Base-by-base conservation (phyloP, 2,888 invertebrate species). In the Euproctis similis region DNA sequence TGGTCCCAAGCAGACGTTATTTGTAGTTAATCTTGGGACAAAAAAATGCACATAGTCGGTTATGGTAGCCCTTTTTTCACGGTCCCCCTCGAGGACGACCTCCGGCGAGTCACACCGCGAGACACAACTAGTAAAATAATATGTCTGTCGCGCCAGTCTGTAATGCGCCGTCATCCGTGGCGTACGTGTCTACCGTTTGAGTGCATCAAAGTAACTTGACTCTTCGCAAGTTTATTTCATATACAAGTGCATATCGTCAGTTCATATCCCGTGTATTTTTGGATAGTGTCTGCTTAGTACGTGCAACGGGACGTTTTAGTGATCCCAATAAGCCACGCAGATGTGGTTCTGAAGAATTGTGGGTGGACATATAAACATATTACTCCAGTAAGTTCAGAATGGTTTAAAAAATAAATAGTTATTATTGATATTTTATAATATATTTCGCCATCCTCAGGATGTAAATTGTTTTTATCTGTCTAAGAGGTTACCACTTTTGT, bases 11-110 rank as follows among this genome's bases (percentile, higher is more conserved):
- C 67, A 65, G 65, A 63, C 70, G 57, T 49, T 58, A 56, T 67
- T 68, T 68, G 67, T 67, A 65, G 72, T 75, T 76, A 76, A 77
- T 73, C 72, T 72, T 71, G 60, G 68, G 67, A 72, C 67, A 77
- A 80, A 78, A 80, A 78, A 75, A n/a, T n/a, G n/a, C n/a, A n/a
- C 59, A 53, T 53, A 54, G 62, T 63, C 66, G 68, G 70, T 64
- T n/a, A n/a, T 59, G 68, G 64, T 62, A 65, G 66, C 72, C 71
- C 76, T 73, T 71, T 66, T 67, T 69, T 65, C 68, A 67, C 66
- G 67, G 69, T 70, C 71, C 69, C 69, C 63, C 53, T 47, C 44
- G 44, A 39, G 53, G 49, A 27, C 38, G 22, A 12, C 13, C 9
- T 35, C 46, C 47, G 45, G 33, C 55, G 53, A 59, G 37, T 46